Evolutionary conservation across 2,797 vertebrate species (phyloP), one percentile per base, ranked within the genome.

Genomic region (Rhabdomys pumilio): DNA sequence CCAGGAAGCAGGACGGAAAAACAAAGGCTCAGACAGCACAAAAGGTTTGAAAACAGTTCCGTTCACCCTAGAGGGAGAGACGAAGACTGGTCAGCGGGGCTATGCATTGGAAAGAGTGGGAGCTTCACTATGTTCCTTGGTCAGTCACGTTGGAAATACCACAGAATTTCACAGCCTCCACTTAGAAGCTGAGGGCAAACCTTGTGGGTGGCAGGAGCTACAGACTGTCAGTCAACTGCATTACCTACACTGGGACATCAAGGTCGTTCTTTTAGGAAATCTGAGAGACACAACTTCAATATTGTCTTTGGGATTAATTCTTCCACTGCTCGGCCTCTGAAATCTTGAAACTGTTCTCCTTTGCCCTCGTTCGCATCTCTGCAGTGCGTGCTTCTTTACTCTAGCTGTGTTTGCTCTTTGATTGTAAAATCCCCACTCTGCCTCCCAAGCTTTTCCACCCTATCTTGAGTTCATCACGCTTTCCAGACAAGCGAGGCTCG

Each of bases 401-500:
- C 55, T 67, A 38, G 12, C 34, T 63, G 26, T 59, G 55, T 89
- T 20, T 94, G 50, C 12, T 82, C 38, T 90, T 92, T 38, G 61
- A 44, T 81, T 75, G 38, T 38, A 41, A 80, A 93, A 91, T 4
- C 24, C 92, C 7, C 4, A 50, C 31, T 85, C 7, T 2, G 34
- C 6, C 47, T 91, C 31, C 47, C 83, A 67, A 72, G 76, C 29
- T 59, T 94, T 93, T 88, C 29, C 80, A 47, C 38, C 34, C 8
- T 72, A 29, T 92, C 84, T 84, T 82, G n/a, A 75, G 38, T 86
- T 87, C 82, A 80, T 9, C 91, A 38, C 65, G 89, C 84, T n/a
- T 67, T 89, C 81, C 34, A 92, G 15, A 55, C 34, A 73, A 79
- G 53, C 19, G 69, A 91, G 47, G 79, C n/a, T 34, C 11, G 8